Evolutionary conservation across 2,888 invertebrate genomes (phyloP).

Genomic region (Dendrolimus pini): DNA sequence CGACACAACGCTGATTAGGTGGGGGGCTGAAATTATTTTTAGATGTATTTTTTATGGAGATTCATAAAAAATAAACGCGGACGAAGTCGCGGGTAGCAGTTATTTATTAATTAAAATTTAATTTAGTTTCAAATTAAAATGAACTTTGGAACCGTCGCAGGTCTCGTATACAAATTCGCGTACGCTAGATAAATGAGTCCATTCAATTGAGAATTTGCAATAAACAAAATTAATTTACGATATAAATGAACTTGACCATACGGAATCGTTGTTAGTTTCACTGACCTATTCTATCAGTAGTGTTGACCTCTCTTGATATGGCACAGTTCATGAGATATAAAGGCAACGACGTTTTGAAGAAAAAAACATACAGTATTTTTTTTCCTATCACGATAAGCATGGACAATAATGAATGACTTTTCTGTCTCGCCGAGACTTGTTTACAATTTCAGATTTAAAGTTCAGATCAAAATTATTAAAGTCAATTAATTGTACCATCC

Average conservation of each 20-base stretch:
- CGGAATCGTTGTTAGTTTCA: slow-evolving; percentile 45
- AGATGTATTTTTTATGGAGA: too few species aligned
- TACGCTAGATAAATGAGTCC: not conserved
- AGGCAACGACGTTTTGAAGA: slow-evolving; percentile 66
- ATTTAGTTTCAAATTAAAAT: too few species aligned
- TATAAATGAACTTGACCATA: slow-evolving; percentile 65
- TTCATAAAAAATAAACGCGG: too few species aligned
- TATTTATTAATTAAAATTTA: too few species aligned
- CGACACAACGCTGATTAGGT: too few species aligned
- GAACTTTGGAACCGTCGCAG: too few species aligned
- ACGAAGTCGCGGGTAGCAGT: too few species aligned
- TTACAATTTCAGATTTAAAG: slow-evolving; percentile 2
- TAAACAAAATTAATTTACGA: slow-evolving; percentile 12
- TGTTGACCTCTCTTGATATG: slow-evolving; percentile 55
- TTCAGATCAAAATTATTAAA: too few species aligned
- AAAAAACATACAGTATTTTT: slow-evolving; percentile 27
- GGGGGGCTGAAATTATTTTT: too few species aligned
- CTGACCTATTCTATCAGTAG: slow-evolving; percentile 58
- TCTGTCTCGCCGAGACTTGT: slow-evolving; percentile 10
- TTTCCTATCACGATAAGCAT: slow-evolving; percentile 42
- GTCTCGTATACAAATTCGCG: too few species aligned
- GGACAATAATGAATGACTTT: slow-evolving; percentile 33
- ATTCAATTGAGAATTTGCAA: slow-evolving; percentile 3
- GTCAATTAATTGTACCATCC: too few species aligned
- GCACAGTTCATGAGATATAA: slow-evolving; percentile 51